These are phyloP conservation scores for Agelastica alni DNA, from an alignment of 2,888 invertebrate genomes.

Conservation along the genomic window DNA sequence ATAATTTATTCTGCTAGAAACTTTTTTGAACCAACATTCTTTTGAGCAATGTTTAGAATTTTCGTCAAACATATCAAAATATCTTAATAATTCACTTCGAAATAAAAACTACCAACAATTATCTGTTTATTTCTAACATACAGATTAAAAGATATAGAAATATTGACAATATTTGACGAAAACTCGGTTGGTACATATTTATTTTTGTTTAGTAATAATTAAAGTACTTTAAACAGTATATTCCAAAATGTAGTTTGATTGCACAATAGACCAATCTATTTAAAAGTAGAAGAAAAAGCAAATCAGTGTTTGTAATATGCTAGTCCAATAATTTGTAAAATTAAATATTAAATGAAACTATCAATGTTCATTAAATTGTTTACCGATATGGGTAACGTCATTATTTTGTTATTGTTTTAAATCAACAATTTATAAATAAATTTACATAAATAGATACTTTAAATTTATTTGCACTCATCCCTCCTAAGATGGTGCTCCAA, in stretches of 20 bases:
- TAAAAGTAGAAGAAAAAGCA: slow-evolving; percentile 24
- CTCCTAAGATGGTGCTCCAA: neutral
- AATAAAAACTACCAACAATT: too few relatives aligned
- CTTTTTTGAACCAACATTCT: too few relatives aligned
- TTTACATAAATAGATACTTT: slow-evolving; percentile 12
- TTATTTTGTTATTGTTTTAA: slow-evolving; percentile 45
- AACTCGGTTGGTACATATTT: too few relatives aligned
- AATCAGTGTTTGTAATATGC: slow-evolving; percentile 51
- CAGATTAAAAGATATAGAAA: too few relatives aligned
- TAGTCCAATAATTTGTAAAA: slow-evolving; percentile 47
- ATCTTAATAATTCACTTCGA: too few relatives aligned
- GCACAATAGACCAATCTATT: slow-evolving; percentile 19
- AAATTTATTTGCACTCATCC: neutral
- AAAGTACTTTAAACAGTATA: too few relatives aligned
- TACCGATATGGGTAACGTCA: slow-evolving; percentile 31
- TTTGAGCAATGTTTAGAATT: too few relatives aligned
- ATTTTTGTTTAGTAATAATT: too few relatives aligned
- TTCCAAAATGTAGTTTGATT: slow-evolving; percentile 10
- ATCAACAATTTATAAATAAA: slow-evolving; percentile 34
- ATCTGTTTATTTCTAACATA: too few relatives aligned
- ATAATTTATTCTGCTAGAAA: too few relatives aligned
- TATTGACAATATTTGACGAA: too few relatives aligned
- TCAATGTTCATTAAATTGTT: slow-evolving; percentile 25
- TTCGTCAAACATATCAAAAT: too few relatives aligned
- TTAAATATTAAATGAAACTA: slow-evolving; percentile 38